These are phyloP conservation scores for Phrixothrix hirtus DNA, from an alignment of 2,888 invertebrate species.

Conservation along the genomic window DNA sequence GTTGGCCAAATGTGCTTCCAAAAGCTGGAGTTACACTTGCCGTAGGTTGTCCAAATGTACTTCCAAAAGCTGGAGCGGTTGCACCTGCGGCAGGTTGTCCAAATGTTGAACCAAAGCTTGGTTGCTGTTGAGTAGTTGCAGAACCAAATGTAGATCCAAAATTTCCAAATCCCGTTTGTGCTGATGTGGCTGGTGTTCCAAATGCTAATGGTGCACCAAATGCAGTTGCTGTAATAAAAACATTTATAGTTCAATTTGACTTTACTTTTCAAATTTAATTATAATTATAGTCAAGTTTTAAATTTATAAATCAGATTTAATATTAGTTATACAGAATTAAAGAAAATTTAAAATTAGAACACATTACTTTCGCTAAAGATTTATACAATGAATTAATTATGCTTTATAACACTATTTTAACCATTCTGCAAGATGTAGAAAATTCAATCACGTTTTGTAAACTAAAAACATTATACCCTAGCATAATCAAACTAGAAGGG, in stretches of 20 bases:
- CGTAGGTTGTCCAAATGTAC: constrained; percentile 46
- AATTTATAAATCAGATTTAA: no score
- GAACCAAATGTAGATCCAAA: constrained; percentile 60
- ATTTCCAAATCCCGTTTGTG: constrained; percentile 56
- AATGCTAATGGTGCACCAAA: constrained; percentile 55
- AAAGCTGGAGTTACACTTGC: constrained; percentile 35
- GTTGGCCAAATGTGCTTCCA: constrained; percentile 46
- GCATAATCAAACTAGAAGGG: no score
- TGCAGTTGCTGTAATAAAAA: constrained; percentile 49
- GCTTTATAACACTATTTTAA: no score
- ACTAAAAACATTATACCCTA: no score
- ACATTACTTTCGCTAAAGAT: no score
- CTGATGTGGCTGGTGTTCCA: constrained; percentile 52
- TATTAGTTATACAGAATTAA: no score
- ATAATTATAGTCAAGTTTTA: no score
- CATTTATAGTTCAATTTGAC: no score
- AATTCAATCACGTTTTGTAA: no score
- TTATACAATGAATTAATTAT: background rate
- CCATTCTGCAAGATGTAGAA: no score
- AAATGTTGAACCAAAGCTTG: constrained; percentile 56
- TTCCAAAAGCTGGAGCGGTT: constrained; percentile 54
- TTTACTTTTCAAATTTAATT: no score
- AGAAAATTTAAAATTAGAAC: no score
- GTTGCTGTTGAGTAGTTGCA: constrained; percentile 51
- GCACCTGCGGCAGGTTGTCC: constrained; percentile 36